Percentiles rank a stretch among this genome's conserved stretches.
Conservation (phyloP, 2,888 invertebrate genomes). For the Rhagium mordax region DNA sequence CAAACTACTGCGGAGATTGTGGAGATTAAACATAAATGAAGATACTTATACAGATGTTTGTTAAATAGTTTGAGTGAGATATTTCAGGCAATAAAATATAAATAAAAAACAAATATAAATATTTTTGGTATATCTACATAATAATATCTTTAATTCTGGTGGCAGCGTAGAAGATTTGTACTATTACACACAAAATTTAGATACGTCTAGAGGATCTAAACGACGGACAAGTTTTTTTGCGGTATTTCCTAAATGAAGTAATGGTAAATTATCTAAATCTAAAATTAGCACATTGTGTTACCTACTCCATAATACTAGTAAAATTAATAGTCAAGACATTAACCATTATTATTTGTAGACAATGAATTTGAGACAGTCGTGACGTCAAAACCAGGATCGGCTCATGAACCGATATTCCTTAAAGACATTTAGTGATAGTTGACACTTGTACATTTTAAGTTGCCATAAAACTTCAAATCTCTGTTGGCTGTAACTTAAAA, state of each 20-base stretch:
- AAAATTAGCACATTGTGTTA: slow-evolving; percentile 14
- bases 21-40: not conserved
- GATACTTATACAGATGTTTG: too few species aligned
- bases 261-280: slow-evolving; percentile 1
- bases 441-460: too few species aligned
- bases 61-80: too few species aligned
- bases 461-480: too few species aligned
- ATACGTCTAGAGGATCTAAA: not conserved
- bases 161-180: not conserved
- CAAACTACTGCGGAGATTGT: not conserved
- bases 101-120: too few species aligned
- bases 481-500: too few species aligned
- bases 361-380: too few species aligned
- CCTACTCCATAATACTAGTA: not conserved
- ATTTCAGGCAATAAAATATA: too few species aligned
- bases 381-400: too few species aligned
- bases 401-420: too few species aligned
- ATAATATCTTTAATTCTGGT: not conserved
- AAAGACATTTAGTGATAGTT: too few species aligned
- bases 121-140: not conserved
- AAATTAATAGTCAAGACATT: not conserved
- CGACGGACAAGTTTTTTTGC: not conserved
- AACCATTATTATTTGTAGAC: too few species aligned
- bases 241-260: slow-evolving; percentile 12
- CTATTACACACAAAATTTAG: not conserved